phyloP scores from a whole-genome alignment of 2,797 vertebrate genomes.

The Rhabdomys pumilio region DNA sequence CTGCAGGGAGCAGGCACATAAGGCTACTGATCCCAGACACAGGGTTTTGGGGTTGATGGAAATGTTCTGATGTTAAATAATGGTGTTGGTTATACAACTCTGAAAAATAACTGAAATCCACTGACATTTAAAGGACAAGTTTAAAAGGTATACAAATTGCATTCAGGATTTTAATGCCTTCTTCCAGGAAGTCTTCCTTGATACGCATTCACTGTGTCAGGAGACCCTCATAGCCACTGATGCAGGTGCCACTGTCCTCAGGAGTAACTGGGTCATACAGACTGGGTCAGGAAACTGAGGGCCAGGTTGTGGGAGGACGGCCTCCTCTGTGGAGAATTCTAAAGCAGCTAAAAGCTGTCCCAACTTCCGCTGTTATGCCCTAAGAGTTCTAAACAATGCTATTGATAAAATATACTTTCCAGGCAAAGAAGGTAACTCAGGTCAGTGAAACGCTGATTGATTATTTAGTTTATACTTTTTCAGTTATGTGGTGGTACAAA shows the following conservation, averaged over 20 bases:
- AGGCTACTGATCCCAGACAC: not conserved
- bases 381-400: not conserved
- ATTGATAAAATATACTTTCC: not conserved
- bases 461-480: not conserved
- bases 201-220: not conserved
- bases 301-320: not conserved
- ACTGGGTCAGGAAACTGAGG: not conserved
- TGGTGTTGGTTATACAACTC: not conserved
- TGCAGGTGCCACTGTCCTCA: not conserved
- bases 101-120: conserved; percentile 16
- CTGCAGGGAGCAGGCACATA: not conserved
- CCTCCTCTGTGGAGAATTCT: not conserved
- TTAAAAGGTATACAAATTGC: not conserved
- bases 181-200: conserved; percentile 37
- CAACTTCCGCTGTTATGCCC: not conserved
- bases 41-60: not conserved
- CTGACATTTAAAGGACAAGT: not conserved
- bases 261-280: not conserved
- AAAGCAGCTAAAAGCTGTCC: not conserved
- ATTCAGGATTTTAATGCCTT: not conserved
- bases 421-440: not conserved
- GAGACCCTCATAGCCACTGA: not conserved
- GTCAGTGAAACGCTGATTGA: not conserved
- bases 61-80: not conserved
- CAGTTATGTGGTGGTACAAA: not conserved